Evolutionary conservation across 2,113 vertebrate genomes (phyloP).

Genomic region (Oplegnathus fasciatus): DNA sequence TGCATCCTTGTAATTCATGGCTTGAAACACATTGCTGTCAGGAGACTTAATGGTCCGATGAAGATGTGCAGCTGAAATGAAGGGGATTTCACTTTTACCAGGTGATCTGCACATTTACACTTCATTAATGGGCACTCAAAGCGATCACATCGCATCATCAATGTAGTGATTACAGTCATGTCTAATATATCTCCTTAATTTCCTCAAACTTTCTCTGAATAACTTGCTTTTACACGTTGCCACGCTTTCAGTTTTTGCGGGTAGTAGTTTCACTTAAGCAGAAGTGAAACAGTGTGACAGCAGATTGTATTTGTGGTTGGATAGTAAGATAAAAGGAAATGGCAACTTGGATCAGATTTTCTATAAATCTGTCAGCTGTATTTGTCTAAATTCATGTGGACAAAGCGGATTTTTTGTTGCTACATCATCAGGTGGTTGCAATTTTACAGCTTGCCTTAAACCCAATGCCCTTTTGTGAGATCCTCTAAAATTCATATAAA

Average conservation of each 20-base stretch:
- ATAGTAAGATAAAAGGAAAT: background rate
- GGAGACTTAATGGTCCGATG: background rate
- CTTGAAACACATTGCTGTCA: too few relatives aligned
- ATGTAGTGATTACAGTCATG: background rate
- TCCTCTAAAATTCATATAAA: background rate
- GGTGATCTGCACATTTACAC: background rate
- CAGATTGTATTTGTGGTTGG: background rate
- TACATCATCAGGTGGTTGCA: background rate
- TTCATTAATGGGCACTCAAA: background rate
- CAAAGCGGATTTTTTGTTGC: background rate
- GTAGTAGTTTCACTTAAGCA: background rate
- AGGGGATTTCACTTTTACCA: background rate
- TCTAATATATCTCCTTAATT: background rate
- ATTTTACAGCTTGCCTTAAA: background rate
- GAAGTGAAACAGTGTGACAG: constrained; percentile 7
- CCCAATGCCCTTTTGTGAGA: background rate
- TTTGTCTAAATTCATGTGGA: background rate
- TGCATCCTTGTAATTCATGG: background rate
- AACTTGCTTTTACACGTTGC: background rate
- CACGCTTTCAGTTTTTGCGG: background rate
- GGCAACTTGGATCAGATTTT: background rate
- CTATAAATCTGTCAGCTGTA: background rate
- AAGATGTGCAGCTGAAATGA: background rate
- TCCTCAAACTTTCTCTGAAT: background rate
- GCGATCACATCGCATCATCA: background rate